Percentiles rank a stretch among this genome's conserved stretches.
phyloP scores from a whole-genome alignment of 2,888 invertebrate genomes.

The Bibio marci region DNA sequence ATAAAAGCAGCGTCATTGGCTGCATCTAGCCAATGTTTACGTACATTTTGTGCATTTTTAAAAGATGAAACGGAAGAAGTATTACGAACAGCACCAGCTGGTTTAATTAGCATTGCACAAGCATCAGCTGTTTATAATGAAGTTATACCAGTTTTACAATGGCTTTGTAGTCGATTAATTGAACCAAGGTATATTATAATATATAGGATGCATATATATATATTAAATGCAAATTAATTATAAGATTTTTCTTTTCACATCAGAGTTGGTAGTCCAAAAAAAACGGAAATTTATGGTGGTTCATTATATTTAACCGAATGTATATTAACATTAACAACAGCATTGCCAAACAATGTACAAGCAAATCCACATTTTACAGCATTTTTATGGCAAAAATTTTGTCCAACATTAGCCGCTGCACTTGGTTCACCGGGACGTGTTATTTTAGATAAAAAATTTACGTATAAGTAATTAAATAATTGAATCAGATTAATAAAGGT shows the following conservation, averaged over 20 bases:
- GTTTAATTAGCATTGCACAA: conserved; percentile 30
- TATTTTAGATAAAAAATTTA: conserved; percentile 57
- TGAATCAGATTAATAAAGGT: no score
- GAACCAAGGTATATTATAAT: conserved; percentile 50
- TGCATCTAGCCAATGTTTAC: conserved; percentile 74
- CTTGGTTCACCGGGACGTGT: conserved; percentile 62
- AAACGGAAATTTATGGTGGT: conserved; percentile 21
- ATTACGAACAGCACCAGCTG: conserved; percentile 38
- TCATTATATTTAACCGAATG: conserved; percentile 74
- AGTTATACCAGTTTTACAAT: conserved; percentile 78
- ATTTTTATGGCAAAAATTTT: conserved; percentile 84
- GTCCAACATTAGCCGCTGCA: conserved; percentile 74
- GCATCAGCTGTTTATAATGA: conserved; percentile 79
- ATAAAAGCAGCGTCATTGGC: conserved; percentile 77
- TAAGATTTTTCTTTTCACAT: background rate
- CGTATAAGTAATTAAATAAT: conserved; percentile 41
- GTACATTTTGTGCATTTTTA: conserved; percentile 69
- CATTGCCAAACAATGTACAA: conserved; percentile 65
- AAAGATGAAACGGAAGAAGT: conserved; percentile 37
- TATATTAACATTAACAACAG: conserved; percentile 66
- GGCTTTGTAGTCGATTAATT: conserved; percentile 68
- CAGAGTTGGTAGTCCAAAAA: conserved; percentile 24
- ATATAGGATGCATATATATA: background rate
- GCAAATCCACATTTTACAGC: conserved; percentile 74
- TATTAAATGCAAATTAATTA: no score